A percentile compares a stretch with the other conserved stretches of the same genome.
These are phyloP conservation scores for Corvus hawaiiensis DNA, from an alignment of 2,113 vertebrate genomes.

Conservation along the genomic window DNA sequence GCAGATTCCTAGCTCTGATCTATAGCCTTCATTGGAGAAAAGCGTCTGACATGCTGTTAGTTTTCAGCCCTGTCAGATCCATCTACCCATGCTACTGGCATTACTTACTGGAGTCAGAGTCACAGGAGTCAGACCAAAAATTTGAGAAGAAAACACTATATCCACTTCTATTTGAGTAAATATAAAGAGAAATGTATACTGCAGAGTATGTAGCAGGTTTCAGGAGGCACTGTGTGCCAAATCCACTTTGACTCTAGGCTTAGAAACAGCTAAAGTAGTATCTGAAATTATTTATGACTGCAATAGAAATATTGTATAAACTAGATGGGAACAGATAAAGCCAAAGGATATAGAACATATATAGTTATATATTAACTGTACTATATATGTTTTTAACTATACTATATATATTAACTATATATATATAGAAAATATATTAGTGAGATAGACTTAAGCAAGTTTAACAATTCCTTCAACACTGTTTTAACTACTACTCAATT, in stretches of 20 bases:
- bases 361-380: too few species aligned
- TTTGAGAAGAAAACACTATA: conserved; percentile 34
- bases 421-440: not conserved
- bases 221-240: not conserved
- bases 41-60: conserved; percentile 75
- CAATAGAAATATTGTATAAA: not conserved
- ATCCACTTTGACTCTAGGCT: not conserved
- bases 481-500: not conserved
- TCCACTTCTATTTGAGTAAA: not conserved
- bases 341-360: not conserved
- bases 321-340: not conserved
- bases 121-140: conserved; percentile 66
- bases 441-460: not conserved
- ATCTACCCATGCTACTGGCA: conserved; percentile 67
- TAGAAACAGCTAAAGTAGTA: not conserved
- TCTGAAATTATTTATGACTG: not conserved
- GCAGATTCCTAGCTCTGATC: conserved; percentile 92
- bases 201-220: not conserved
- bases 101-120: conserved; percentile 72
- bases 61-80: conserved; percentile 73
- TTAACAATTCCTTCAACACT: not conserved
- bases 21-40: conserved; percentile 83
- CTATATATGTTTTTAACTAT: too few species aligned
- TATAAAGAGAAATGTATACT: not conserved
- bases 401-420: too few species aligned